Evolutionary conservation across 2,888 invertebrate genomes (phyloP), one percentile per base, ranked within the genome.

Genomic region (Tetanocera ferruginea): DNA sequence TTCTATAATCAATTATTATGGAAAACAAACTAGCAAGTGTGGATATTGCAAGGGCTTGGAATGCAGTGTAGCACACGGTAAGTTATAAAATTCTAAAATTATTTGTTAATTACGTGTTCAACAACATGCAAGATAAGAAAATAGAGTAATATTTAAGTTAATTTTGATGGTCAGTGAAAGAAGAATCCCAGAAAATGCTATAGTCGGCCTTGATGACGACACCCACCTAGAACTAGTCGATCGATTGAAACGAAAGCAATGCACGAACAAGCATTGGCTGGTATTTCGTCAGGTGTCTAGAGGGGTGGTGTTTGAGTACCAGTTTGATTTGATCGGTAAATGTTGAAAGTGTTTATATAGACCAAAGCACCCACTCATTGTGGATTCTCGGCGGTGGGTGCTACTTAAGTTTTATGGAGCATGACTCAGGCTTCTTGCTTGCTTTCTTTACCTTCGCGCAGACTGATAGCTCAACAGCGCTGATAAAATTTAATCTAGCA

Each of bases 51-150:
- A 86, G 34, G 86, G 85, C 11, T 77, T 43, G 0, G 79, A 84
- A n/a, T 83, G 85, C 78, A 84, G 85, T 74, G 81, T 83, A 69
- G 84, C 87, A n/a, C 84, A 89, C 80, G 89, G 88, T 89, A 85
- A 85, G 88, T 77, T 71, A 72, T 5, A 23, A 57, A 66, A 71
- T 49, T 67, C 31, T 6, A 34, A n/a, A 49, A 64, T 49, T 76
- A 70, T 76, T 78, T 9, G 43, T 9, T 70, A 19, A 43, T 64
- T 60, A 6, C 28, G 25, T 74, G 5, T 70, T 28, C 14, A n/a
- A 9, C 60, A 57, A 19, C 5, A 23, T 31, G 9, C n/a, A 57
- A 71, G 19, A 51, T 52, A 71, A 34, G 11, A n/a, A 31, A 55
- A n/a, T 31, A 67, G 23, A 23, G 34, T 3, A 25, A 62, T 28